These are phyloP conservation scores for Tachysurus vachellii DNA, from an alignment of 2,113 vertebrate genomes.

Conservation along the genomic window DNA sequence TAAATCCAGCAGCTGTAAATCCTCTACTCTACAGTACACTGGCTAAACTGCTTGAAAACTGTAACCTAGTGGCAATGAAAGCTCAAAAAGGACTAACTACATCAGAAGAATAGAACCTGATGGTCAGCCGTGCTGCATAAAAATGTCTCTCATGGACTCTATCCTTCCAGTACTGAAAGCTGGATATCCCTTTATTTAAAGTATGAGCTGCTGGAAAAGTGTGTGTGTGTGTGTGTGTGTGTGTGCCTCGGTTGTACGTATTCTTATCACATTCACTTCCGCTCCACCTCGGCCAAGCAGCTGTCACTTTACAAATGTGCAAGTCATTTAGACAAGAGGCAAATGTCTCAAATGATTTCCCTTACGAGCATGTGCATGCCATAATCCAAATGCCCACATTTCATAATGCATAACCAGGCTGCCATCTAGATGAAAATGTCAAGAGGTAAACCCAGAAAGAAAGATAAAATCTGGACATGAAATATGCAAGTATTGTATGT, in stretches of 20 bases:
- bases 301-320: constrained; percentile 40
- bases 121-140: not conserved
- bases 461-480: not conserved
- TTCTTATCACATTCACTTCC: constrained; percentile 25
- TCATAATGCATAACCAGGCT: not conserved
- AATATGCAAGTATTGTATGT: not conserved
- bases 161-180: not conserved
- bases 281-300: constrained; percentile 31
- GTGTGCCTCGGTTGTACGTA: constrained; percentile 36
- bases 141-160: not conserved
- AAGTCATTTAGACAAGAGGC: constrained; percentile 14
- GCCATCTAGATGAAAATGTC: not conserved
- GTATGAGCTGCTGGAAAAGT: not conserved
- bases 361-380: not conserved
- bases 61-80: not conserved
- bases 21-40: constrained; percentile 9
- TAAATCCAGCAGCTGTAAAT: constrained; percentile 27
- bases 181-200: not conserved
- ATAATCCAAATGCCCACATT: not conserved
- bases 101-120: not conserved
- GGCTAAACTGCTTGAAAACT: not conserved
- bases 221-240: constrained; percentile 4
- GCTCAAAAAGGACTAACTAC: not conserved
- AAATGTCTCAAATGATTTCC: not conserved
- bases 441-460: not conserved